Evolutionary conservation across 2,113 vertebrate genomes (phyloP).

Genomic region (Crypturellus undulatus): DNA sequence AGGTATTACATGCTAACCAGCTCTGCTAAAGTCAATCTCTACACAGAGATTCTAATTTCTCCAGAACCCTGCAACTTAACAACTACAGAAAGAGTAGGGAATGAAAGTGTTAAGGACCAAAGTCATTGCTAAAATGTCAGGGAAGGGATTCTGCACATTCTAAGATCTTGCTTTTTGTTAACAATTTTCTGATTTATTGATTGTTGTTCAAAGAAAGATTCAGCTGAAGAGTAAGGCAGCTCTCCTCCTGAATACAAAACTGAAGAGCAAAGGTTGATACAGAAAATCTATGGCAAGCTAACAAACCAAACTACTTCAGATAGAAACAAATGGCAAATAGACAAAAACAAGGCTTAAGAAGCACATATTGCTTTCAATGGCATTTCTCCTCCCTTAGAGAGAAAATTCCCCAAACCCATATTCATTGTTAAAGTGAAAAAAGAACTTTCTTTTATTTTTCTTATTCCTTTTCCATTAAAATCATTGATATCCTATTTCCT

Average conservation of each 20-base stretch:
- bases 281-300: background rate
- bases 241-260: background rate
- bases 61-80: background rate
- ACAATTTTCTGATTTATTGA: background rate
- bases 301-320: background rate
- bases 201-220: background rate
- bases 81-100: background rate
- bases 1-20: conserved; percentile 1
- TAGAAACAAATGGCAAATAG: background rate
- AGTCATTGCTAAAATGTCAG: background rate
- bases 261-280: background rate
- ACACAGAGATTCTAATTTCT: conserved; percentile 14
- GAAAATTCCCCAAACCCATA: background rate
- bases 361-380: background rate
- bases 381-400: background rate
- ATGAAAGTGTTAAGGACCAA: background rate
- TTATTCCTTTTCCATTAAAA: background rate
- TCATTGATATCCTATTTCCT: background rate
- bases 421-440: background rate
- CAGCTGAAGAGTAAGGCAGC: background rate
- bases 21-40: background rate
- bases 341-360: background rate
- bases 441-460: background rate
- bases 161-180: background rate
- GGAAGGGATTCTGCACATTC: background rate